Conservation (phyloP, 2,888 invertebrate genomes). For the Drosophila neonasuta region DNA sequence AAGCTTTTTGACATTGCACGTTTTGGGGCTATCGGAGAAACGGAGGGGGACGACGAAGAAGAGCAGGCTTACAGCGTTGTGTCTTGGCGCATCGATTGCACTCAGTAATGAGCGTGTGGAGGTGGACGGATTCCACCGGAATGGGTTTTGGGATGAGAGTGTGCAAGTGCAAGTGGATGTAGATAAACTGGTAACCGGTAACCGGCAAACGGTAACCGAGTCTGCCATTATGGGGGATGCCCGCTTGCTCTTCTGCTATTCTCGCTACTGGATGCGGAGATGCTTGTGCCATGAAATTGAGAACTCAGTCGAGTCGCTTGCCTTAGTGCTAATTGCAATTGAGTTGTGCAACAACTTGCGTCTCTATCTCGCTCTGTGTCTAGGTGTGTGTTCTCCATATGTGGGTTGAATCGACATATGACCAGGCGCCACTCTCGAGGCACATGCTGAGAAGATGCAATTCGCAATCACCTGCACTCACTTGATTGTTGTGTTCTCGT, state of each 20-base stretch:
- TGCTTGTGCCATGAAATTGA: constrained; percentile 29
- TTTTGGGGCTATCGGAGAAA: constrained; percentile 1
- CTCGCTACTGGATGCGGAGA: too few species aligned
- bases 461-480: constrained; percentile 38
- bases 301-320: constrained; percentile 33
- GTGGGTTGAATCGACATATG: constrained; percentile 16
- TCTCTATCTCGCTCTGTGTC: constrained; percentile 7
- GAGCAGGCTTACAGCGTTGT: constrained; percentile 29
- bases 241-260: too few species aligned
- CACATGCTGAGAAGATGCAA: constrained; percentile 31
- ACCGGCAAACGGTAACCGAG: constrained; percentile 31
- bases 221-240: constrained; percentile 36
- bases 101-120: constrained; percentile 53
- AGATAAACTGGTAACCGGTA: constrained; percentile 15
- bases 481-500: constrained; percentile 20
- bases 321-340: constrained; percentile 75
- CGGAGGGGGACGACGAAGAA: not conserved
- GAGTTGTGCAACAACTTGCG: constrained; percentile 53
- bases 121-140: constrained; percentile 8
- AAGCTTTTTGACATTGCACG: constrained; percentile 75
- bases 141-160: constrained; percentile 1
- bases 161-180: constrained; percentile 4
- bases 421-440: constrained; percentile 21
- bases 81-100: constrained; percentile 69
- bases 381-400: not conserved